Percentiles rank a stretch among this genome's conserved stretches.
Conservation (phyloP, 2,113 vertebrate genomes). For the Herpetotheres cachinnans region DNA sequence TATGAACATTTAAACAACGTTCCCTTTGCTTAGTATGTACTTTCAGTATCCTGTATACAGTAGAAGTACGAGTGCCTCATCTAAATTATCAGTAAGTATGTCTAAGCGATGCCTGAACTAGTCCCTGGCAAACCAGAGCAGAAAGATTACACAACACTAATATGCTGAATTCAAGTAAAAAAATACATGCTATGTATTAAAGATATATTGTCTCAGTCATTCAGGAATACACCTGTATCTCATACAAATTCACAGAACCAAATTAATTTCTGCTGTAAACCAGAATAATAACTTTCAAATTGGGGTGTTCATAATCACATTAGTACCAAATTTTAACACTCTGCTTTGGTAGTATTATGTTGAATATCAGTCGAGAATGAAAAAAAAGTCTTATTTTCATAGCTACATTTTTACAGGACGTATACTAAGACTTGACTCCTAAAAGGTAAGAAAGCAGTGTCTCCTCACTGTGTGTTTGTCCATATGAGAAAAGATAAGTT, state of each 20-base stretch:
- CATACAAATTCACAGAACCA: background rate
- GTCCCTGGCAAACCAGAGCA: background rate
- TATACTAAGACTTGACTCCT: background rate
- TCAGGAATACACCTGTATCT: background rate
- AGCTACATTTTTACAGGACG: background rate
- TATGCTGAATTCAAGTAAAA: background rate
- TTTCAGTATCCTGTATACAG: background rate
- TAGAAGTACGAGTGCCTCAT: background rate
- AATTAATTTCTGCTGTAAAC: background rate
- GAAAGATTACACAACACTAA: background rate
- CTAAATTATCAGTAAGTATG: background rate
- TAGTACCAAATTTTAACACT: background rate
- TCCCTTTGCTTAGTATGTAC: background rate
- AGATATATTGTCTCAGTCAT: background rate
- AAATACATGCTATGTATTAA: background rate
- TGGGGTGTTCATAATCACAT: background rate
- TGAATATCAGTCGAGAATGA: background rate
- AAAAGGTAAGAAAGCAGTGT: background rate
- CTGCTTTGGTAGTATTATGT: background rate
- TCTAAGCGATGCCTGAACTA: background rate
- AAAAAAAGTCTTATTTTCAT: background rate
- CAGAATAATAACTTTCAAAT: background rate
- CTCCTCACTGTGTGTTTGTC: background rate
- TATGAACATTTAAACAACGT: background rate
- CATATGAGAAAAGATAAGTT: background rate